Evolutionary conservation across 1,140 invertebrate genomes (phyloP), one percentile per base, ranked within the genome.

Genomic region (Aricia agestis): DNA sequence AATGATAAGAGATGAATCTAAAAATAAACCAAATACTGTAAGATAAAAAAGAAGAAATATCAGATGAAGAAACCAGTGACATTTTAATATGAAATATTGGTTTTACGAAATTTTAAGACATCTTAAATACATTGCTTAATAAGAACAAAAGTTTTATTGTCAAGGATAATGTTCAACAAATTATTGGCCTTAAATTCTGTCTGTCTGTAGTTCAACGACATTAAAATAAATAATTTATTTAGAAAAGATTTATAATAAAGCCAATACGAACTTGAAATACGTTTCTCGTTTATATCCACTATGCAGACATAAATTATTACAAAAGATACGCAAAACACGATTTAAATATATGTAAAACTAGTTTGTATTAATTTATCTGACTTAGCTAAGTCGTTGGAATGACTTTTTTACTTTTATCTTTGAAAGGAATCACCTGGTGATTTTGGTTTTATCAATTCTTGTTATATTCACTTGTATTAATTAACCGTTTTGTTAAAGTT

Each of bases 301-400:
- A 19, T 6, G 18, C 59, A 63, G 19, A 25, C 59, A 63, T 63
- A 19, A 63, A 63, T 63, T 63, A 18, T 63, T 19, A 3, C 18
- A 18, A 18, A 25, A 18, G 59, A 63, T 18, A 63, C 18, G 18
- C 59, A 25, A 63, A 63, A 63, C 59, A 63, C 59, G 59, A 63
- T 63, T 63, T 63, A 63, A 19, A 19, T 63, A 63, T 19, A 63
- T 63, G 18, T 63, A 63, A 63, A 18, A 63, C 59, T 63, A 63
- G 59, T 63, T 63, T 19, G 59, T 63, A 19, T 63, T 63, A 63
- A 63, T 63, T 63, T 63, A 19, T 63, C 18, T 63, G 18, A 31
- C 59, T 63, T 63, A 19, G 19, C 59, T 11, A 59, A 17, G 36
- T 36, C 36, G 45, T 52, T 52, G 45, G 18, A 18, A 59, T 7